Evolutionary conservation across 1,140 invertebrate species (phyloP), one percentile per base, ranked within the genome.

Genomic region (Lordiphosa stackelbergi): DNA sequence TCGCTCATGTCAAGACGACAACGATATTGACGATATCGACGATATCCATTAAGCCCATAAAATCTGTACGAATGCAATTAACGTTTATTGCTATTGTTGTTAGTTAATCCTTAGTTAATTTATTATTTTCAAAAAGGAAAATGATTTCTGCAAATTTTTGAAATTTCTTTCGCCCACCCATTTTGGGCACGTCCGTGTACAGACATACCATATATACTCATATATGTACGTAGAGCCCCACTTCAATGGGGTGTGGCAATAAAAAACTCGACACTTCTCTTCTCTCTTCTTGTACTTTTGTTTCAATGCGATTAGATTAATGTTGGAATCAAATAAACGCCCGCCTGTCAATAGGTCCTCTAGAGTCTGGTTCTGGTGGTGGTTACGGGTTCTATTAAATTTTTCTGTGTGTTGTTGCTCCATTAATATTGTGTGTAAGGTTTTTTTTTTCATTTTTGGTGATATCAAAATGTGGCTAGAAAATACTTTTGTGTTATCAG

Each of bases 21-120:
- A 71, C 66, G 66, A 66, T 79, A 69, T 70, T 51, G 65, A 71
- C 75, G 79, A 81, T 83, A 83, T 77, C 77, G 72, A 49, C 72
- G 77, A 83, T 83, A 84, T 70, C 73, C 78, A 84, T 84, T 84
- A 84, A 84, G 78, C 73, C 79, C 73, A 84, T 84, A 84, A 84
- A 84, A 84, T 84, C 78, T 66, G 70, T 74, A 74, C 66, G 79
- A 61, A 79, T 84, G 78, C 78, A 84, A 84, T 84, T 84, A 84
- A 78, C 73, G 73, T 84, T 84, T 84, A 84, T 83, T 42, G 70
- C 65, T 52, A 42, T 53, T 52, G 69, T 66, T 73, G 65, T 73
- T 48, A 46, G 68, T 83, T 78, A 83, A 83, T 83, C 77, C 77
- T 65, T 65, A 58, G 41, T 77, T 77, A 84, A 73, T 84, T 84